These are phyloP conservation scores for Pegoplata infirma DNA, from an alignment of 2,888 invertebrate species.

Conservation along the genomic window DNA sequence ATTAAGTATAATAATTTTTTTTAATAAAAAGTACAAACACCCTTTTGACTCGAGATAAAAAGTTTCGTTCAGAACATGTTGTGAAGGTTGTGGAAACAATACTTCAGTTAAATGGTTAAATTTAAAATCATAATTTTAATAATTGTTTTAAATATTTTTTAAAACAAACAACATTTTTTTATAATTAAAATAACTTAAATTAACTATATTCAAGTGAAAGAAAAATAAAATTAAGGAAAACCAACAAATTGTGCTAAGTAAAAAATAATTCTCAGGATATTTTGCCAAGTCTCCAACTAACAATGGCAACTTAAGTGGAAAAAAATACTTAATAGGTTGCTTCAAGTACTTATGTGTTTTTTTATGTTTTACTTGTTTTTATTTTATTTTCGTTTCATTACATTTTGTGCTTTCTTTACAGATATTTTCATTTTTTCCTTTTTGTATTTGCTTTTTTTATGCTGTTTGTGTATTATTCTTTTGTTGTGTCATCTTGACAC, in stretches of 20 bases:
- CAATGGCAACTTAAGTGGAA: conserved; percentile 43
- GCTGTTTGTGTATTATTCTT: conserved; percentile 27
- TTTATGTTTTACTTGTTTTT: conserved; percentile 34
- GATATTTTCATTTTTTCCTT: neutral
- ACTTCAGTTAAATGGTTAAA: too few relatives aligned
- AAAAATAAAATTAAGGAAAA: neutral
- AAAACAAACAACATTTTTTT: neutral
- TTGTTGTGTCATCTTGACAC: conserved; percentile 59
- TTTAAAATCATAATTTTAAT: too few relatives aligned
- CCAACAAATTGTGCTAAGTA: conserved; percentile 31
- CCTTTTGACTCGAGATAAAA: too few relatives aligned
- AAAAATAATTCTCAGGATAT: conserved; percentile 43
- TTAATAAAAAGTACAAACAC: too few relatives aligned
- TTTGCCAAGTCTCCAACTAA: conserved; percentile 26
- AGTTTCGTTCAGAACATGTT: too few relatives aligned
- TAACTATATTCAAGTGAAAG: neutral
- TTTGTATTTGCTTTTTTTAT: conserved; percentile 34
- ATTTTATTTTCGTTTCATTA: conserved; percentile 10
- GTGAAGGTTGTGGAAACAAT: too few relatives aligned
- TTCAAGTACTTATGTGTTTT: conserved; percentile 40
- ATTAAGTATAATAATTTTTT: too few relatives aligned
- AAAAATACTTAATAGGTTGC: conserved; percentile 46
- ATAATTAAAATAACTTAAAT: neutral
- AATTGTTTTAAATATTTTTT: neutral
- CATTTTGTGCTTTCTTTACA: conserved; percentile 7